A percentile compares a stretch with the other conserved stretches of the same genome.
phyloP scores from a whole-genome alignment of 2,888 invertebrate species.

The Sympetrum striolatum region DNA sequence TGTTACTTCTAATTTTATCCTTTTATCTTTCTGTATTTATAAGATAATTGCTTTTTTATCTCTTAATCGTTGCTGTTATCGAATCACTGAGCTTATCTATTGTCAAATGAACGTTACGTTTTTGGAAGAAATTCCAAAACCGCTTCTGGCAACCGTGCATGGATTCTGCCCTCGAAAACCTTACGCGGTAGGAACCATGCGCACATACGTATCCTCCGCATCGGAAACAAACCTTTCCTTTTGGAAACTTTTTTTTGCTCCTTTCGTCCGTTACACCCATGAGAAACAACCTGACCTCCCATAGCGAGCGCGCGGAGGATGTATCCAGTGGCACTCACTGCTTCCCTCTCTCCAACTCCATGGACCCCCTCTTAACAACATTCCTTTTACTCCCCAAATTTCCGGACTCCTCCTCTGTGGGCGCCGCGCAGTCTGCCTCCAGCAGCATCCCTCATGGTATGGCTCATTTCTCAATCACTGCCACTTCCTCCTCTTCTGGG shows the following conservation, averaged over 20 bases:
- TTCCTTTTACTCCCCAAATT: background rate
- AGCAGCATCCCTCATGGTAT: background rate
- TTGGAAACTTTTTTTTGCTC: too few species aligned
- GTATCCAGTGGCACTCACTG: background rate
- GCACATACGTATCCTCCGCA: background rate
- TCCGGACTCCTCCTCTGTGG: background rate
- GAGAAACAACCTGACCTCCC: background rate
- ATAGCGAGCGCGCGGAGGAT: background rate
- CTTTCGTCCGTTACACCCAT: background rate
- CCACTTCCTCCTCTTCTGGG: background rate
- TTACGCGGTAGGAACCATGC: too few species aligned
- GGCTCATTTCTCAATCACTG: slow-evolving; percentile 32
- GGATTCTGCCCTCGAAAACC: too few species aligned
- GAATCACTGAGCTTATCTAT: too few species aligned
- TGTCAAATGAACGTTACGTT: too few species aligned
- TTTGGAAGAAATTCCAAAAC: too few species aligned
- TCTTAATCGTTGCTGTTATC: too few species aligned
- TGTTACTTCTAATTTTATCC: too few species aligned
- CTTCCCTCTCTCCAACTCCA: too few species aligned
- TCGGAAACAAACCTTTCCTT: background rate
- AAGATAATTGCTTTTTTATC: too few species aligned
- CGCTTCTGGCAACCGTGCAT: too few species aligned
- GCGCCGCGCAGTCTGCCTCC: slow-evolving; percentile 7
- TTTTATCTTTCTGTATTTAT: too few species aligned
- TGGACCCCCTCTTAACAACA: background rate